These are phyloP conservation scores for Cecropterus lyciades DNA, from an alignment of 1,140 invertebrate genomes.

Conservation along the genomic window DNA sequence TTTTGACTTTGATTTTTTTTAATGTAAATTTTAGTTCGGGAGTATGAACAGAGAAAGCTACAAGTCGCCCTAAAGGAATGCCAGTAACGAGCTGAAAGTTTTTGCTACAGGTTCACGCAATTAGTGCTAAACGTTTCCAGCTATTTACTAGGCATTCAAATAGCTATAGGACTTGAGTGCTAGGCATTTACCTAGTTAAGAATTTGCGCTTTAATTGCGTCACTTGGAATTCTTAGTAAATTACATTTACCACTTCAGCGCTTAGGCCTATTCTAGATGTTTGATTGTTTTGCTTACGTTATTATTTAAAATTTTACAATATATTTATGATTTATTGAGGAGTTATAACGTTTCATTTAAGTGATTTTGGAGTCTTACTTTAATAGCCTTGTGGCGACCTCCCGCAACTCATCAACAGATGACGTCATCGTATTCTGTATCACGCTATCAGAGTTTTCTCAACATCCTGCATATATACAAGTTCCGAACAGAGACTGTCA, in stretches of 20 bases:
- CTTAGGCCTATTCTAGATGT: neutral
- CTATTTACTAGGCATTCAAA: conserved; percentile 6
- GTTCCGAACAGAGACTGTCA: too few relatives aligned
- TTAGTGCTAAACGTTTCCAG: conserved; percentile 6
- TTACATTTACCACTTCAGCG: conserved; percentile 4
- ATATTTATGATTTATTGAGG: too few relatives aligned
- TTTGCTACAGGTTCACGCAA: conserved; percentile 11
- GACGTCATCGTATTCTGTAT: too few relatives aligned
- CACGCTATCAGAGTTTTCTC: too few relatives aligned
- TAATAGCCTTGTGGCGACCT: too few relatives aligned
- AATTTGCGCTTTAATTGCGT: conserved; percentile 2
- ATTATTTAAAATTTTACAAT: neutral
- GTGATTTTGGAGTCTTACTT: too few relatives aligned
- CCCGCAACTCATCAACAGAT: too few relatives aligned
- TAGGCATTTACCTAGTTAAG: neutral
- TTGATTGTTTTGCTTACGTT: neutral
- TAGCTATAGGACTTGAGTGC: neutral
- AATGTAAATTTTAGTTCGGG: too few relatives aligned
- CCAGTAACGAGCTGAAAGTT: conserved; percentile 13
- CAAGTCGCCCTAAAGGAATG: neutral
- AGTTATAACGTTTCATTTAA: too few relatives aligned
- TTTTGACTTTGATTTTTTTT: too few relatives aligned
- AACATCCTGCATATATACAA: too few relatives aligned
- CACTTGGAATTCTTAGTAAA: neutral
- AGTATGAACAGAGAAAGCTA: neutral